Base-by-base conservation (phyloP, 2,113 vertebrate genomes). In the Nesogale talazaci region DNA sequence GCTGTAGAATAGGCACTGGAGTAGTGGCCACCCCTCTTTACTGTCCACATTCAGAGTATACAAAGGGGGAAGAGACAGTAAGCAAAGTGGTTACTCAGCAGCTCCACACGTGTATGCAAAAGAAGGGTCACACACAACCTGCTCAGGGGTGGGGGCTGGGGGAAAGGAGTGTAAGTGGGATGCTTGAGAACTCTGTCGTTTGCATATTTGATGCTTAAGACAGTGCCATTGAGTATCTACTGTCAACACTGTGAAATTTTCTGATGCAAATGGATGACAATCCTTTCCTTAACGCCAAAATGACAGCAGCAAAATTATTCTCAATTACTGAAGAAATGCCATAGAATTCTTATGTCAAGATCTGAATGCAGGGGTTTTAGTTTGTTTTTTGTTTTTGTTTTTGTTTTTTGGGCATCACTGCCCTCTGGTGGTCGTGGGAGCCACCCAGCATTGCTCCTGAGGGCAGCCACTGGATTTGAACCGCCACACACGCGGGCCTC, bases 1-100 rank as follows among this genome's bases (percentile, higher is more conserved):
- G 99, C 95, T 89, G 99, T 98, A 97, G 99, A 98, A 94, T 98
- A 98, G 97, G 98, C 98, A 98, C 98, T 98, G 97, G 98, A 99
- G 97, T 97, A 98, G 95, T 98, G 98, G 96, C 98, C 98, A 94
- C 98, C 97, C 98, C 98, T 98, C 97, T 98, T 99, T 94, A 98
- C 99, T 99, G 98, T 97, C 96, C 97, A 98, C 97, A 98, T 95
- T 95, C 95, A 97, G 97, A 96, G 94, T 88, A 96, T 63, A 98
- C 97, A 97, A 94, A 96, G 97, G 96, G 93, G 96, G 95, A 95
- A 59, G 88, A 98, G 97, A 97, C 97, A 98, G 97, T 75, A 98
- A 98, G 96, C 97, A 97, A 84, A 98, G 94, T 92, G 65, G 96
- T 98, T 98, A 98, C 96, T 98, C 94, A 96, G 97, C 95, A 97